Base-by-base conservation (phyloP, 30 jellyfish, hydroid and myxozoan genomes). In the Aurelia coerulea region DNA sequence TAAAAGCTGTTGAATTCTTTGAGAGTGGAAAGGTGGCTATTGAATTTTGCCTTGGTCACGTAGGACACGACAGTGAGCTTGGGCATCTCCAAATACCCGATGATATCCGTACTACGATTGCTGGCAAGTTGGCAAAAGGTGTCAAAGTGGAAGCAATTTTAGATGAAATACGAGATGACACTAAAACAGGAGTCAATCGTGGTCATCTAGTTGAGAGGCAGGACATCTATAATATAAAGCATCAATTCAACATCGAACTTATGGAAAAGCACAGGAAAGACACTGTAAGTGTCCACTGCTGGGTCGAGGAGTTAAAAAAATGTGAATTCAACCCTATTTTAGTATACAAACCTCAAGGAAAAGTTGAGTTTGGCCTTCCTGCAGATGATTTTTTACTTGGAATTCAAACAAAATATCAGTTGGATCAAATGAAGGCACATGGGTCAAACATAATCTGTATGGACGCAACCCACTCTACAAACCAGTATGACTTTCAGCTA, bases 401-500 rank as follows among this genome's bases (percentile, higher is more conserved):
- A 37, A 37, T 37, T 37, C 46, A 37, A 37, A 37, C 46, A 37
- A 37, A 37, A 37, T 37, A 37, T 37, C 46, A 37, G 4, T 37
- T 37, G 4, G 46, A 37, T 37, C 46, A 37, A 37, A 37, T 37
- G 82, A 17, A 12, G n/a, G 46, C 35, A 5, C 63, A 34, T 4
- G 82, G 19, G 18, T 12, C 33, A 17, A 72, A 34, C 34, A 29
- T 39, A 5, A 29, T 34, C 46, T 39, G 66, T 29, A 13, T 34
- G 15, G 82, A 72, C 82, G 35, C 66, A 13, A 72, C 82, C 23
- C 82, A 72, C 42, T 72, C 82, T 49, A 72, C 82, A 34, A 72
- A 64, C 13, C 32, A 42, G 18, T 72, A 72, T 41, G 82, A 72
- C 62, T 76, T 76, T 18, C 41, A 41, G n/a, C 77, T 76, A 15